Base-by-base conservation (phyloP, 1,140 invertebrate species). In the Penaeus indicus region DNA sequence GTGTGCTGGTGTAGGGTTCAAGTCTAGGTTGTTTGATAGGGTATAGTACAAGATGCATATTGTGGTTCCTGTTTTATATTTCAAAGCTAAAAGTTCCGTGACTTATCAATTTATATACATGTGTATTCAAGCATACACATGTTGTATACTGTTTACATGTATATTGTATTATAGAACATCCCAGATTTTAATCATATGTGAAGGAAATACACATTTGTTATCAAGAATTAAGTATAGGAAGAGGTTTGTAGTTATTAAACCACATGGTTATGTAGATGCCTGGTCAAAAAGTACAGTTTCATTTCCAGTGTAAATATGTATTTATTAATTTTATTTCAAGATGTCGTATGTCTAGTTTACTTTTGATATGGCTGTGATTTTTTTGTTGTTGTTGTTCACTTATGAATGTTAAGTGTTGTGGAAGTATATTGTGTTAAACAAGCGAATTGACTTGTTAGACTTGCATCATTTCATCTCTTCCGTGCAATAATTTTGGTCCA, bases 1-100 rank as follows among this genome's bases (percentile, higher is more conserved):
- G 47, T 80, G 78, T 80, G 78, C 78, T 80, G 78, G 78, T 80
- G 78, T 80, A 80, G 78, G 78, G 78, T 80, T 80, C 21, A 80
- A 27, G 11, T 22, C 54, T 22, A 25, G 32, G 77, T 47, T 78
- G 38, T 78, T 54, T 47, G 77, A 78, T 42, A 27, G 32, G 38
- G 32, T 54, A 54, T 13, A 78, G 77, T 78, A 78, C 77, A 78
- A 78, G 77, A 78, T 78, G 27, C 54, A 54, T 13, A 54, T 13
- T 54, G 54, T 54, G 38, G 38, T 78, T 78, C 54, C 77, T 78
- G 16, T 78, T 78, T 8, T 78, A 78, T 13, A 54, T 54, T 54
- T 54, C 54, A 54, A 11, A 54, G 10, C 16, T 54, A 54, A 54
- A 42, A 54, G 8, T 54, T 13, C 54, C 10, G 54, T 54, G 54